Conservation (phyloP, 2,888 invertebrate species). For the Drosophila antonietae region DNA sequence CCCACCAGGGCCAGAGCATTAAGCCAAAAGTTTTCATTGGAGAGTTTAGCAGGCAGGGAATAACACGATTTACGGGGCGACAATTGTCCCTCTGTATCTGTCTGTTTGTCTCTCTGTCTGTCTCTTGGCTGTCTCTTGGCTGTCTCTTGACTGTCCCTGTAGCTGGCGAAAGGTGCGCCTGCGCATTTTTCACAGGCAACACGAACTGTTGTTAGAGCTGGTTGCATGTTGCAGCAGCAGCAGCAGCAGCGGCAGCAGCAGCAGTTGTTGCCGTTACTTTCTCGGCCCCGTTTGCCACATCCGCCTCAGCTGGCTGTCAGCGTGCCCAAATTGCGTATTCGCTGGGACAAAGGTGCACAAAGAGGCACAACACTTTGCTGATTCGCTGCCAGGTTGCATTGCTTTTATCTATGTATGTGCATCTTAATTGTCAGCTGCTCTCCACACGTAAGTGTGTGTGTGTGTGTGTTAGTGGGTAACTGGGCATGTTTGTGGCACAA, state of each 20-base stretch:
- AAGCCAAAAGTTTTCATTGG: slow-evolving; percentile 67
- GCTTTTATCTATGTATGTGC: slow-evolving; percentile 75
- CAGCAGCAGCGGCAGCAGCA: not conserved
- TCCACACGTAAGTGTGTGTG: slow-evolving; percentile 13
- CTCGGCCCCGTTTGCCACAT: slow-evolving; percentile 64
- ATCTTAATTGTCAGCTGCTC: slow-evolving; percentile 77
- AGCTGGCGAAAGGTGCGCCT: slow-evolving; percentile 75
- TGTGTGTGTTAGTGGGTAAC: slow-evolving; percentile 70
- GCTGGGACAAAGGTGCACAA: slow-evolving; percentile 67
- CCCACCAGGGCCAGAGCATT: slow-evolving; percentile 66
- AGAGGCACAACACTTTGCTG: slow-evolving; percentile 16
- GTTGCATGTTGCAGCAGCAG: slow-evolving; percentile 58
- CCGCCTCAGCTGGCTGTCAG: slow-evolving; percentile 69
- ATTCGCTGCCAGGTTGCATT: slow-evolving; percentile 20
- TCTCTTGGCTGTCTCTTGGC: slow-evolving; percentile 21
- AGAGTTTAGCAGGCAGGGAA: slow-evolving; percentile 48
- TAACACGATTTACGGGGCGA: slow-evolving; percentile 78
- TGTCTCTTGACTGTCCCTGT: slow-evolving; percentile 21
- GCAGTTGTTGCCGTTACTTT: slow-evolving; percentile 63
- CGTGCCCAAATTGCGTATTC: slow-evolving; percentile 74
- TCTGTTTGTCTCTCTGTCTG: slow-evolving; percentile 37
- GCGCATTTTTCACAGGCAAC: slow-evolving; percentile 71
- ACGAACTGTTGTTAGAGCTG: slow-evolving; percentile 62
- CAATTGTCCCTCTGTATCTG: slow-evolving; percentile 56
- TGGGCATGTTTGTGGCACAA: slow-evolving; percentile 65